phyloP scores from a whole-genome alignment of 2,113 vertebrate genomes.

The Dromaius novaehollandiae region DNA sequence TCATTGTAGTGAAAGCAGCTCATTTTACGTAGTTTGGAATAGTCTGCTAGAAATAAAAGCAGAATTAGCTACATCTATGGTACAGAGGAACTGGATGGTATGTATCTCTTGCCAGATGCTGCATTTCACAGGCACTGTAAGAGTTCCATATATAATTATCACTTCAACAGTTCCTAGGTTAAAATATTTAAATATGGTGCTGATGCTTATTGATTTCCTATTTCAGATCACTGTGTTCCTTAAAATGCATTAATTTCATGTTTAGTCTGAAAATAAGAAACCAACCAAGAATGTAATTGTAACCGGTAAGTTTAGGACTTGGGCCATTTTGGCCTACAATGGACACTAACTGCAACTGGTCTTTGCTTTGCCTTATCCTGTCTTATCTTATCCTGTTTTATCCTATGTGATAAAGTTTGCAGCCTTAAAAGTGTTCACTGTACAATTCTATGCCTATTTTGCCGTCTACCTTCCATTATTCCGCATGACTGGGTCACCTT shows the following conservation, averaged over 20 bases:
- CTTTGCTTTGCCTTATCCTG: not conserved
- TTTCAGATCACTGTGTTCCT: not conserved
- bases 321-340: not conserved
- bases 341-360: not conserved
- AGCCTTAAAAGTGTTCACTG: not conserved
- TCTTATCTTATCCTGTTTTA: not conserved
- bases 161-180: not conserved
- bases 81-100: not conserved
- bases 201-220: not conserved
- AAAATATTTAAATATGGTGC: not conserved
- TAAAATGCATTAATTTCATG: not conserved
- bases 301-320: not conserved
- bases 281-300: not conserved
- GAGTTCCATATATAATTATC: not conserved
- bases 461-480: not conserved
- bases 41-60: not conserved
- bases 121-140: not conserved
- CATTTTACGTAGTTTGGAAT: not conserved
- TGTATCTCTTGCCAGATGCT: not conserved
- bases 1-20: not conserved
- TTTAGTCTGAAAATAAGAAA: not conserved
- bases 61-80: not conserved
- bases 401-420: not conserved
- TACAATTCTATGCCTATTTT: not conserved
- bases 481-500: not conserved